Base-by-base conservation (phyloP, 2,797 vertebrate genomes). In the Myiothlypis coronata region DNA sequence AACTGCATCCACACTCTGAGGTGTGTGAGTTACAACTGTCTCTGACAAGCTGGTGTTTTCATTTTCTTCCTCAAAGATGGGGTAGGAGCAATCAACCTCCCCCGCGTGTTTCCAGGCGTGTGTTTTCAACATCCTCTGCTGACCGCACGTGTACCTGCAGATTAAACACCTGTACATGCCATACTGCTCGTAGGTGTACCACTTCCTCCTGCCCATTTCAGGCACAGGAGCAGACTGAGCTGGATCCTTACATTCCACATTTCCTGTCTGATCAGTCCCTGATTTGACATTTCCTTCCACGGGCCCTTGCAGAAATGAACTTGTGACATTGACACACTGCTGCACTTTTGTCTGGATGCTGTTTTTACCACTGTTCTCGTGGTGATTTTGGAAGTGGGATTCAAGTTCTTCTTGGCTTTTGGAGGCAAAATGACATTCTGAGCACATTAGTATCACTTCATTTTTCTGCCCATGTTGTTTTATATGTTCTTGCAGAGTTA, bases 71-170 rank as follows among this genome's bases (percentile, higher is more conserved):
- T 99, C 99, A 37, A 99, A 99, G 86, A 99, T 98, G 12, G 99
- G 99, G 89, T 99, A 99, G 5, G 99, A 99, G 95, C 99, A 99
- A 89, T 99, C 99, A 2, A 99, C 98, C 77, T 99, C 98, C 13
- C 99, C 99, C 0, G 99, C 99, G 1, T 99, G 99, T 89, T 99
- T 99, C 99, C 99, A 99, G 4, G 99, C 99, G 0, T 99, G 99
- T 0, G 99, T 99, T 98, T 99, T 99, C 61, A 99, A 95, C 98
- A 99, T 99, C 26, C 99, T 97, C 97, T 99, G 99, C 97, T 99
- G 99, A 72, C 99, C 98, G 56, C 99, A 99, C 43, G 99, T 99
- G 9, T 99, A 99, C 83, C 98, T 99, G 95, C 99, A 99, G 56
- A 99, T 99, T 53, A 99, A 97, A 92, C 99, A 99, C 11, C 98